Evolutionary conservation across 2,888 invertebrate genomes (phyloP), one percentile per base, ranked within the genome.

Genomic region (Ommatoiulus sabulosus): DNA sequence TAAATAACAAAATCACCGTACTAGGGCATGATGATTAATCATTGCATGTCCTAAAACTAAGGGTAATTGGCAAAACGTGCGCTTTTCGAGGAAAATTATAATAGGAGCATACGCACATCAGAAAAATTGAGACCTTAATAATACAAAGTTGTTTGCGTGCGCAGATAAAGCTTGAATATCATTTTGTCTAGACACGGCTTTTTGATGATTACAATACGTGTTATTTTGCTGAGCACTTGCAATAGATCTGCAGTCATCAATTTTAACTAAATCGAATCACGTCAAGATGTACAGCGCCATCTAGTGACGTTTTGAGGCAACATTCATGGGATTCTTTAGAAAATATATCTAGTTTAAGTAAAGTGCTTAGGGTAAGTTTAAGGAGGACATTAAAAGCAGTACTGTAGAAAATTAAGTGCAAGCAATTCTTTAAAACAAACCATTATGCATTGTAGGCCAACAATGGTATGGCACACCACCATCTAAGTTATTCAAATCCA

Each of bases 11-110:
- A 35, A 80, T 43, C 35, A 35, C 80, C 35, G 12, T 35, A 43
- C 80, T 80, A 80, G 35, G 80, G 35, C 80, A 80, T 80, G 80
- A 80, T 80, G 80, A 80, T 80, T 80, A 80, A 80, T 80, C 80
- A 24, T 24, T 80, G 35, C 80, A 80, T 80, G 80, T 80, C 12
- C 80, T 12, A 35, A 35, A 43, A 80, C 80, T 80, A 63, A 20
- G 6, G 12, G 80, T 80, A 80, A 80, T 80, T 80, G 80, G 80
- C 0, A 24, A 80, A 80, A 80, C 80, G 80, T 80, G 80, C 80
- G 35, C 24, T 43, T 80, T 72, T 20, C 72, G 10, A 72, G 72
- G 24, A 72, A 24, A 72, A 72, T 72, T 43, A 35, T 35, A 80
- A 43, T 24, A 35, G 35, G 35, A 80, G 10, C 15, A 35, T 35